These are phyloP conservation scores for Pyrrhia umbra DNA, from an alignment of 2,888 invertebrate species.

Conservation along the genomic window DNA sequence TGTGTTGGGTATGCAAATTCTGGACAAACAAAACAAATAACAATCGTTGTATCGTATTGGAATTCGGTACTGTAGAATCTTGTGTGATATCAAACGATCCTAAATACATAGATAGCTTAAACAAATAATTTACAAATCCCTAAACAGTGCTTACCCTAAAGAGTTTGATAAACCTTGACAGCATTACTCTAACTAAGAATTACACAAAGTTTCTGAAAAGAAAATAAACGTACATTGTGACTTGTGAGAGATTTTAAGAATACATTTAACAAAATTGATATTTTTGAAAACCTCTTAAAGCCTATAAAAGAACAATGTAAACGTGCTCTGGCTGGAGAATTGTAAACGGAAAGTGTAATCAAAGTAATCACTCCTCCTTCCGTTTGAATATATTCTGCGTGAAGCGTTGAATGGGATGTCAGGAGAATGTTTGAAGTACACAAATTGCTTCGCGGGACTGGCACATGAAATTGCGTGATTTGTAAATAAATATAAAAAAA, in stretches of 20 bases:
- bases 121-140: conserved; percentile 34
- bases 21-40: conserved; percentile 36
- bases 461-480: conserved; percentile 60
- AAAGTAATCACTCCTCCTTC: conserved; percentile 74
- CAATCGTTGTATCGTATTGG: conserved; percentile 27
- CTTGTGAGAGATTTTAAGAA: conserved; percentile 26
- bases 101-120: conserved; percentile 30
- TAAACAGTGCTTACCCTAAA: conserved; percentile 24
- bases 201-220: conserved; percentile 4
- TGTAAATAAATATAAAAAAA: conserved; percentile 56
- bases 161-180: conserved; percentile 50
- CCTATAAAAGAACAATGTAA: conserved; percentile 64
- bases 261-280: conserved; percentile 29
- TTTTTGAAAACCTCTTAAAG: conserved; percentile 54
- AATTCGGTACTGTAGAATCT: conserved; percentile 1
- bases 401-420: conserved; percentile 67
- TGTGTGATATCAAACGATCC: conserved; percentile 31
- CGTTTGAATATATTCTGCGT: conserved; percentile 74
- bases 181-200: conserved; percentile 22
- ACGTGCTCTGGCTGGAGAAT: conserved; percentile 64
- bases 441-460: conserved; percentile 67
- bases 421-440: conserved; percentile 64
- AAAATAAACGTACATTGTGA: conserved; percentile 17
- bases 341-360: conserved; percentile 74
- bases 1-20: conserved; percentile 28